Percentiles rank a stretch among this genome's conserved stretches.
These are phyloP conservation scores for Apoderus coryli DNA, from an alignment of 2,888 invertebrate genomes.

Conservation along the genomic window DNA sequence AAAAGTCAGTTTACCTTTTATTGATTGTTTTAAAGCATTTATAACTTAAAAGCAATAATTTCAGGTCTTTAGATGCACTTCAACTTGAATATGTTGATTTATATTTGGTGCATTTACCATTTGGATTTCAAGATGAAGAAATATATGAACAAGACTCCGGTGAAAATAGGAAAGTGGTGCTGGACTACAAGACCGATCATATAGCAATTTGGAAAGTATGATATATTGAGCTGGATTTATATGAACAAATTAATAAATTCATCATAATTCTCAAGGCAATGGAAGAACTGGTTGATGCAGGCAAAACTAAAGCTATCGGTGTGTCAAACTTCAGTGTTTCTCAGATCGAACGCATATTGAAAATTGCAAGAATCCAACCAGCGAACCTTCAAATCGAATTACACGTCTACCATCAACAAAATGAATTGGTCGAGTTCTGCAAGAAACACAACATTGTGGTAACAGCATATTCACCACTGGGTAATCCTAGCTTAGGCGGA, in stretches of 20 bases:
- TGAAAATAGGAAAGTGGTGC: constrained; percentile 45
- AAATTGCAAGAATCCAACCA: constrained; percentile 45
- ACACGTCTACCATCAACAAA: constrained; percentile 65
- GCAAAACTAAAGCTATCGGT: constrained; percentile 64
- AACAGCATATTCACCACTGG: constrained; percentile 68
- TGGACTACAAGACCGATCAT: constrained; percentile 53
- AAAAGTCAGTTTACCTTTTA: no score
- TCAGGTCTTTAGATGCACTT: constrained; percentile 52
- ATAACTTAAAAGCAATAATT: no score
- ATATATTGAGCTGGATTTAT: no score
- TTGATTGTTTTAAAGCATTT: no score
- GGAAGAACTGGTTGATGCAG: constrained; percentile 51
- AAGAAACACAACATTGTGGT: constrained; percentile 48
- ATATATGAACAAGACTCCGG: constrained; percentile 50
- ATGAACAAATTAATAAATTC: not conserved
- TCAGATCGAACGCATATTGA: constrained; percentile 54
- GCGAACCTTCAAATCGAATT: constrained; percentile 57
- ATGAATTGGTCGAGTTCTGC: constrained; percentile 45
- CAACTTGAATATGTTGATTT: constrained; percentile 70
- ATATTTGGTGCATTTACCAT: constrained; percentile 68
- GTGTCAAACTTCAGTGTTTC: constrained; percentile 67
- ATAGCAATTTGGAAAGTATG: constrained; percentile 61
- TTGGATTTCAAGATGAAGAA: constrained; percentile 47
- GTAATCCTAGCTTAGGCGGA: constrained; percentile 56
- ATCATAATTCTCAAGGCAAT: constrained; percentile 36